Evolutionary conservation across 2,888 invertebrate genomes (phyloP).

Genomic region (Mylabris sibirica): DNA sequence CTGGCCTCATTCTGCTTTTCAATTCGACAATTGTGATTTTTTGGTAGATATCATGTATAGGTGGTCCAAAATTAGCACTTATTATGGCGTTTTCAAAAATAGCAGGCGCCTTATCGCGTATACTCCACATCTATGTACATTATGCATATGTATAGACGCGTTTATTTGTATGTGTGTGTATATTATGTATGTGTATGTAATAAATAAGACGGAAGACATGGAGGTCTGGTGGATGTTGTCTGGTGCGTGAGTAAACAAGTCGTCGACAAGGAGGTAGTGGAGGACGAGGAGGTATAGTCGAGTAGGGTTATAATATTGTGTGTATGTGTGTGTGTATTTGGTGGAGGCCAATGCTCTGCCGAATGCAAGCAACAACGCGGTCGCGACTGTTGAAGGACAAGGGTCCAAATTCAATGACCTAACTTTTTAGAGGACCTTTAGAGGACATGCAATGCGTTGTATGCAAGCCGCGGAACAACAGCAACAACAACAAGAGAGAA

Average conservation of each 20-base stretch:
- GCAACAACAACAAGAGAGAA: slow-evolving; percentile 5
- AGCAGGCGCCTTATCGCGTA: slow-evolving; percentile 8
- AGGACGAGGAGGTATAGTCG: slow-evolving; percentile 16
- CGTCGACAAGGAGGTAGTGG: slow-evolving; percentile 23
- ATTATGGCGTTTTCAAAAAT: neutral
- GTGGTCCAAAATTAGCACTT: slow-evolving; percentile 12
- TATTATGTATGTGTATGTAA: slow-evolving; percentile 39
- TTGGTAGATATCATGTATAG: neutral
- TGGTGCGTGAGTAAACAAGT: slow-evolving; percentile 44
- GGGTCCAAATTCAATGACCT: slow-evolving; percentile 64
- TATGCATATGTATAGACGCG: neutral
- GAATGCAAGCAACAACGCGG: slow-evolving; percentile 53
- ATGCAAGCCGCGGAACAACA: slow-evolving; percentile 45
- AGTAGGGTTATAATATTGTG: slow-evolving; percentile 35
- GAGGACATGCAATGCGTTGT: slow-evolving; percentile 60
- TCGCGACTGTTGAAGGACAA: slow-evolving; percentile 60
- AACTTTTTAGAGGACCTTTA: slow-evolving; percentile 62
- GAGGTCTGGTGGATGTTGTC: slow-evolving; percentile 36
- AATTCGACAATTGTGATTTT: neutral
- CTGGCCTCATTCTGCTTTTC: neutral
- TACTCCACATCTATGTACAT: neutral
- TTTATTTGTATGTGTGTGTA: slow-evolving; percentile 4
- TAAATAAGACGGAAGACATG: slow-evolving; percentile 40
- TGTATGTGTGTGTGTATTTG: slow-evolving; percentile 37
- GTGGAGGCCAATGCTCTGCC: slow-evolving; percentile 55